Conservation (phyloP, 1,140 invertebrate species). For the Drosophila biarmipes region DNA sequence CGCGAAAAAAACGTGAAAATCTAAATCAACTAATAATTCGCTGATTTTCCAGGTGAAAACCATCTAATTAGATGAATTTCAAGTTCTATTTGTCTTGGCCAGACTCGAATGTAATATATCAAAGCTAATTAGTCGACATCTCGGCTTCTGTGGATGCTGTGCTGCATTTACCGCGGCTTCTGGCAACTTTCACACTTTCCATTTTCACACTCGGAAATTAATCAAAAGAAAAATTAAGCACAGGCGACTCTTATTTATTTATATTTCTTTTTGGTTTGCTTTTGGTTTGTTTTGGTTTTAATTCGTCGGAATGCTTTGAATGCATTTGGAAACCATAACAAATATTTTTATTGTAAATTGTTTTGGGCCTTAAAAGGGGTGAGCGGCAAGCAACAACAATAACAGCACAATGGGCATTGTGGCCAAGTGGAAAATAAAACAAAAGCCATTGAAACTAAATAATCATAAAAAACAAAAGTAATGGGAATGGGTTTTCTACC, state of each 20-base stretch:
- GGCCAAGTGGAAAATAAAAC: conserved; percentile 48
- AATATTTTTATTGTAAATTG: conserved; percentile 56
- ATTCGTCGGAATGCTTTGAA: conserved; percentile 33
- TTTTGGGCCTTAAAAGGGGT: conserved; percentile 45
- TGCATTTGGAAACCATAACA: conserved; percentile 57
- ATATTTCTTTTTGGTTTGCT: conserved; percentile 4
- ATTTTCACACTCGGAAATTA: conserved; percentile 74
- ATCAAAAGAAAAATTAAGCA: conserved; percentile 59
- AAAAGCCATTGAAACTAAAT: conserved; percentile 48
- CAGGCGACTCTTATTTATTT: conserved; percentile 27
- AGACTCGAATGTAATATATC: conserved; percentile 59
- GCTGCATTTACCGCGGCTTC: conserved; percentile 19
- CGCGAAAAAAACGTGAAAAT: conserved; percentile 54
- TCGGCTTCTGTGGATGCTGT: conserved; percentile 26
- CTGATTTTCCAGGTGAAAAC: conserved; percentile 69
- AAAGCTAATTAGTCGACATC: conserved; percentile 69
- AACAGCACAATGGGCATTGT: conserved; percentile 34
- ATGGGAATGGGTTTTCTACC: conserved; percentile 4
- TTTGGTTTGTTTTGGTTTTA: conserved; percentile 34
- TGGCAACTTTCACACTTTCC: conserved; percentile 77
- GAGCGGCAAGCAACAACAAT: conserved; percentile 20
- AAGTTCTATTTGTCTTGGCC: conserved; percentile 61
- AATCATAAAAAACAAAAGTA: conserved; percentile 21
- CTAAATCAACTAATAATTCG: conserved; percentile 68
- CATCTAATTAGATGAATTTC: conserved; percentile 70